Conservation (phyloP, 2,113 vertebrate genomes). For the Megaleporinus macrocephalus region DNA sequence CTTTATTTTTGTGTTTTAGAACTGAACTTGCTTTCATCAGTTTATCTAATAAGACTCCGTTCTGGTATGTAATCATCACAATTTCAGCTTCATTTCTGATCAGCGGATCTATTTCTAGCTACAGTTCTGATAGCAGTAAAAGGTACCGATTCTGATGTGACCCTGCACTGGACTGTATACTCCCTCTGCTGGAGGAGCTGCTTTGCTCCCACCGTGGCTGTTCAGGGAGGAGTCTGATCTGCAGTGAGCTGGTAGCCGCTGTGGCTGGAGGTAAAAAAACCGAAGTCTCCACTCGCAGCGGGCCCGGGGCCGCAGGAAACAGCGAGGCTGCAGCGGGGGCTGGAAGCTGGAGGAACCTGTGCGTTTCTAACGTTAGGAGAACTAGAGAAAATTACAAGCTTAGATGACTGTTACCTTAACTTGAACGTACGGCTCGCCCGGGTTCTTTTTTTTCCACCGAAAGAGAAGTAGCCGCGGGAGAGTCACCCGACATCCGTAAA, state of each 20-base stretch:
- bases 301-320: slow-evolving; percentile 65
- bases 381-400: background rate
- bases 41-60: too few species aligned
- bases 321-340: slow-evolving; percentile 52
- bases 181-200: background rate
- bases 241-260: slow-evolving; percentile 59
- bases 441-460: background rate
- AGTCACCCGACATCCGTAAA: slow-evolving; percentile 8
- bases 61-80: too few species aligned
- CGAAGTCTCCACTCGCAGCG: slow-evolving; percentile 42
- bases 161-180: background rate
- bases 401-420: background rate
- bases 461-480: slow-evolving; percentile 11
- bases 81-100: too few species aligned
- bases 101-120: too few species aligned
- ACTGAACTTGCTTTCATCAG: too few species aligned
- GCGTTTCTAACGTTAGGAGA: background rate
- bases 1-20: too few species aligned
- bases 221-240: slow-evolving; percentile 53
- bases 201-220: background rate
- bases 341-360: slow-evolving; percentile 32
- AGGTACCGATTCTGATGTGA: too few species aligned
- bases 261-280: slow-evolving; percentile 38
- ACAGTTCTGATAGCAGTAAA: too few species aligned
- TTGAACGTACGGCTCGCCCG: background rate